phyloP scores from a whole-genome alignment of 2,113 vertebrate species.

The Ictalurus furcatus region DNA sequence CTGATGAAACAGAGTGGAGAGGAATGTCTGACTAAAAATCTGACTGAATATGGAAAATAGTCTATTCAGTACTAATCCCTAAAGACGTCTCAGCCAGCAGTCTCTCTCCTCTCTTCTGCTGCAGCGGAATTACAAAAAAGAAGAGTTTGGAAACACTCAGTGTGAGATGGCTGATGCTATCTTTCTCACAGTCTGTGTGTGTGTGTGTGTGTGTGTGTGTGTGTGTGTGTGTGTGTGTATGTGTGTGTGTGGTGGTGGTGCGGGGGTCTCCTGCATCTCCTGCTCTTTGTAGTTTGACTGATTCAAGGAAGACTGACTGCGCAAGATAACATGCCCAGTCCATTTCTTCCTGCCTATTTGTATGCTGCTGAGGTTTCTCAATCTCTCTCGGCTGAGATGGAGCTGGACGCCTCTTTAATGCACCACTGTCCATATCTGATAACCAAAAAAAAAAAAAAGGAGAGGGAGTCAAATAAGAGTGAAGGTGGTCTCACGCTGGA shows the following conservation, averaged over 20 bases:
- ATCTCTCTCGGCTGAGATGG: constrained; percentile 64
- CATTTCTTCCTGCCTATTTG: constrained; percentile 67
- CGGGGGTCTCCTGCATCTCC: constrained; percentile 46
- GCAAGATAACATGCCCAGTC: constrained; percentile 64
- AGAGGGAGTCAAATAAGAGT: neutral
- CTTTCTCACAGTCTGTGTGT: constrained; percentile 17
- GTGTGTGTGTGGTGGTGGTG: neutral
- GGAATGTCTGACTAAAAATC: constrained; percentile 11
- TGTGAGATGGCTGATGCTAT: constrained; percentile 50
- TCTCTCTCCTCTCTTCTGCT: constrained; percentile 38
- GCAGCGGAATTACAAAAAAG: constrained; percentile 46
- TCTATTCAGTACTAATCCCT: constrained; percentile 48
- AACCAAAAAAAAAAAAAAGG: constrained; percentile 57
- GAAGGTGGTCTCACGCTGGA: constrained; percentile 44
- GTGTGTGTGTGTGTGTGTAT: neutral
- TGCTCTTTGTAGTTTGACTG: constrained; percentile 56
- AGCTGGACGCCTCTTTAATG: constrained; percentile 60
- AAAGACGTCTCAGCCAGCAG: constrained; percentile 31
- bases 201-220: constrained; percentile 1
- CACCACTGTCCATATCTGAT: constrained; percentile 60
- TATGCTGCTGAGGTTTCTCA: constrained; percentile 64
- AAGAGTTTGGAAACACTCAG: constrained; percentile 47
- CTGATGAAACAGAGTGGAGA: neutral
- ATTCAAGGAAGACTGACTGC: constrained; percentile 63
- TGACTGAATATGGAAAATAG: constrained; percentile 41